A percentile compares a stretch with the other conserved stretches of the same genome.
phyloP scores from a whole-genome alignment of 2,888 invertebrate species.

The Reticulitermes lucifugus region DNA sequence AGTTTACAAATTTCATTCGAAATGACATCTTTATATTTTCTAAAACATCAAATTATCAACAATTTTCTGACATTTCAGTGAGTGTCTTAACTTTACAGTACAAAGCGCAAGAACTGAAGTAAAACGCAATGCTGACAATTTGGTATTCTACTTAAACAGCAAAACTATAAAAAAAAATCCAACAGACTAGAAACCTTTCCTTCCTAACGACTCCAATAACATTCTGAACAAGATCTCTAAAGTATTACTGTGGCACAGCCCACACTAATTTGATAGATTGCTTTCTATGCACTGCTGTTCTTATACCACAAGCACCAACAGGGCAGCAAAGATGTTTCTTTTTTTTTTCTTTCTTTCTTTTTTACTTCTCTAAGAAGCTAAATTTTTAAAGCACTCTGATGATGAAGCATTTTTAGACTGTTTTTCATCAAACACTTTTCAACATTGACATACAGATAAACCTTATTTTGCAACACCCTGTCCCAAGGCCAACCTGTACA shows the following conservation, averaged over 20 bases:
- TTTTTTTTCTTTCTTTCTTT: constrained; percentile 42
- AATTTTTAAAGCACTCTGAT: constrained; percentile 51
- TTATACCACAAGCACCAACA: constrained; percentile 49
- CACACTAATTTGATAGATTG: constrained; percentile 40
- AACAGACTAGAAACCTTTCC: constrained; percentile 44
- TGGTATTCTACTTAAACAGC: constrained; percentile 41
- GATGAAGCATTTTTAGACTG: constrained; percentile 51
- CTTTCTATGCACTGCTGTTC: constrained; percentile 35
- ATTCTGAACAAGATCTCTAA: constrained; percentile 26
- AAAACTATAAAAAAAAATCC: constrained; percentile 42
- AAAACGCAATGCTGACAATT: constrained; percentile 30
- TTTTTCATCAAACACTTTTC: constrained; percentile 48
- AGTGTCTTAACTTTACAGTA: constrained; percentile 27
- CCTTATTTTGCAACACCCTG: constrained; percentile 34
- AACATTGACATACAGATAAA: constrained; percentile 36
- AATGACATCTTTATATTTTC: constrained; percentile 45
- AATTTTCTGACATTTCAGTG: constrained; percentile 27
- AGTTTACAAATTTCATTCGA: constrained; percentile 44
- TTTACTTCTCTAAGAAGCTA: constrained; percentile 38
- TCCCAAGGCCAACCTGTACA: constrained; percentile 39
- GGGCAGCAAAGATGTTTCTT: constrained; percentile 50
- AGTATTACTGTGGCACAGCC: constrained; percentile 37
- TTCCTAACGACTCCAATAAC: constrained; percentile 29
- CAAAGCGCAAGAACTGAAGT: constrained; percentile 42
- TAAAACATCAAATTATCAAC: constrained; percentile 47